A percentile compares a stretch with the other conserved stretches of the same genome.
These are phyloP conservation scores for Leptinotarsa juncta DNA, from an alignment of 2,888 invertebrate species.

Conservation along the genomic window DNA sequence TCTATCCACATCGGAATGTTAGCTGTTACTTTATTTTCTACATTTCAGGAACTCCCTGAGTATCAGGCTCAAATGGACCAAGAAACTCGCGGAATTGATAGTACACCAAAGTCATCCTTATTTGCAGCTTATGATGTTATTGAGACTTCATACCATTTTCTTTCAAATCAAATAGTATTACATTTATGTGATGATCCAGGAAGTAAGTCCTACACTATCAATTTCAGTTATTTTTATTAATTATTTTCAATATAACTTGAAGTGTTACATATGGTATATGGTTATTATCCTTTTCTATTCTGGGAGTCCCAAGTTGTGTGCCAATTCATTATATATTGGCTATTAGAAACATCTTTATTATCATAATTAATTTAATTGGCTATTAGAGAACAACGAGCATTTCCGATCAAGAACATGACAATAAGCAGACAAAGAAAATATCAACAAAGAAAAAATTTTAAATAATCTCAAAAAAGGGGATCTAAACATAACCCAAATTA, in stretches of 20 bases:
- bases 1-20: too few species aligned
- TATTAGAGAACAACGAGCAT: neutral
- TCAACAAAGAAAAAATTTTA: neutral
- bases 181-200: conserved; percentile 97
- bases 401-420: neutral
- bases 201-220: conserved; percentile 67
- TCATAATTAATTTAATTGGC: too few species aligned
- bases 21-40: neutral
- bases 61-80: conserved; percentile 79
- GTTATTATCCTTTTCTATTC: too few species aligned
- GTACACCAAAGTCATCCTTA: conserved; percentile 69
- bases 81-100: conserved; percentile 66
- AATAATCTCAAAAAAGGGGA: neutral
- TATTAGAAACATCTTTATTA: too few species aligned
- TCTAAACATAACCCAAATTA: neutral
- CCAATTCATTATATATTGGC: too few species aligned
- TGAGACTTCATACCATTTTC: conserved; percentile 97
- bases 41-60: conserved; percentile 74
- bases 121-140: conserved; percentile 93
- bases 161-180: conserved; percentile 92
- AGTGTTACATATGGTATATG: too few species aligned
- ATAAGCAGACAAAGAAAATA: neutral
- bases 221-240: neutral
- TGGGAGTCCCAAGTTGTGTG: too few species aligned
- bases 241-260: neutral